A percentile compares a stretch with the other conserved stretches of the same genome.
phyloP scores from a whole-genome alignment of 2,113 vertebrate species.

The Seriola quinqueradiata region DNA sequence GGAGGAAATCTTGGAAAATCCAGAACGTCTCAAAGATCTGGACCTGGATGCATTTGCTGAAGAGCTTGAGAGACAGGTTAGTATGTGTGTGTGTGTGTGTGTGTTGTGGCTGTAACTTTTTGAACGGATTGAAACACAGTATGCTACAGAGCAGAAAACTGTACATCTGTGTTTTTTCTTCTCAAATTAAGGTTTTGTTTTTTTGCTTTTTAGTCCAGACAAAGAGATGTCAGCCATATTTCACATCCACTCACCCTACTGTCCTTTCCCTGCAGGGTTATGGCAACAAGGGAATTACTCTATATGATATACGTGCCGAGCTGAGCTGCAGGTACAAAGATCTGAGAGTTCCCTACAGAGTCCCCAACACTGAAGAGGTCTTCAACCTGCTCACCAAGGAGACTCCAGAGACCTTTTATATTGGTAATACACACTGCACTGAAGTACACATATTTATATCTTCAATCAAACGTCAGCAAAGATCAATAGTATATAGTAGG shows the following conservation, averaged over 20 bases:
- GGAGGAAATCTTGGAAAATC: slow-evolving; percentile 98
- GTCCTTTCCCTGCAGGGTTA: slow-evolving; percentile 87
- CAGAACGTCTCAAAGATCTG: slow-evolving; percentile 96
- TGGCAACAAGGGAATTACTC: slow-evolving; percentile 97
- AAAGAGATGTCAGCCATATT: not conserved
- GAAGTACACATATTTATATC: not conserved
- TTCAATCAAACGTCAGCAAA: not conserved
- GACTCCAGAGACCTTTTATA: slow-evolving; percentile 98
- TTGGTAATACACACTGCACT: slow-evolving; percentile 84
- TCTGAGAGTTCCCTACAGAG: slow-evolving; percentile 92
- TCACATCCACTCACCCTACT: not conserved
- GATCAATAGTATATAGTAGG: not conserved
- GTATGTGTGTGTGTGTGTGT: slow-evolving; percentile 52
- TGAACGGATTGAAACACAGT: not conserved
- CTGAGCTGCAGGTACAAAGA: slow-evolving; percentile 99
- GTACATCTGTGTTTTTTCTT: no score
- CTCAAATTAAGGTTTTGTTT: no score
- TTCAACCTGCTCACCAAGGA: slow-evolving; percentile 99
- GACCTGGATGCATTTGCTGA: slow-evolving; percentile 98
- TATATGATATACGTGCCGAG: slow-evolving; percentile 98
- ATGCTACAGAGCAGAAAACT: not conserved
- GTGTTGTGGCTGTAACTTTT: not conserved
- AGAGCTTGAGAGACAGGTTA: slow-evolving; percentile 97
- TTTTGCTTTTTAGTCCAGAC: not conserved
- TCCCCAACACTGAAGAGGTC: slow-evolving; percentile 96